These are phyloP conservation scores for Virgularia gustaviana DNA, from an alignment of 92 coral and sea anemone species.

Conservation along the genomic window DNA sequence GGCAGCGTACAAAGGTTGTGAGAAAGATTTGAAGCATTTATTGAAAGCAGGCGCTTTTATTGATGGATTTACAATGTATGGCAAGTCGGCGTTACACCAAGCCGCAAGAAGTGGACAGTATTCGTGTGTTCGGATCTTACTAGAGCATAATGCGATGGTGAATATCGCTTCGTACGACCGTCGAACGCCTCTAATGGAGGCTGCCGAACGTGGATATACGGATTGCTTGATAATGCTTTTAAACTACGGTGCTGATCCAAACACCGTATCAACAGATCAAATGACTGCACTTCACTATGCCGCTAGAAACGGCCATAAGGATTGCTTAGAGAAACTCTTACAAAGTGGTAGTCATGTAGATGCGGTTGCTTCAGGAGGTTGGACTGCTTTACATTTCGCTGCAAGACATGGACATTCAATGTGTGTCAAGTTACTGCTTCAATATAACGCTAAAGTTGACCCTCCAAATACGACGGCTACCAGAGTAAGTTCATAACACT, in stretches of 20 bases:
- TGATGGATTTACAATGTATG: constrained; percentile 94
- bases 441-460: constrained; percentile 90
- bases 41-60: constrained; percentile 95
- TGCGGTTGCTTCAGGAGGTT: constrained; percentile 98
- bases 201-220: constrained; percentile 94
- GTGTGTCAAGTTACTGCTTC: constrained; percentile 86
- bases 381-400: constrained; percentile 96
- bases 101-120: constrained; percentile 97
- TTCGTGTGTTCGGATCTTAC: constrained; percentile 89
- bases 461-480: constrained; percentile 87
- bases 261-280: constrained; percentile 89
- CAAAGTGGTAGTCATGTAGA: constrained; percentile 93
- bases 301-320: constrained; percentile 90
- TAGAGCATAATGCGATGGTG: constrained; percentile 91
- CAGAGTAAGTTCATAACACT: constrained; percentile 73
- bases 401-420: constrained; percentile 95
- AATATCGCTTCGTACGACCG: constrained; percentile 98
- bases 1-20: constrained; percentile 97
- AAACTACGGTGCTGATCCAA: constrained; percentile 89
- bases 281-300: constrained; percentile 99
- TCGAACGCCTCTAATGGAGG: constrained; percentile 92
- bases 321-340: constrained; percentile 93
- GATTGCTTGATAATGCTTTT: constrained; percentile 95
- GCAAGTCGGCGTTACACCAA: constrained; percentile 98
- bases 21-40: constrained; percentile 87